Conservation (phyloP, 2,888 invertebrate genomes). For the Ornithoptera alexandrae region DNA sequence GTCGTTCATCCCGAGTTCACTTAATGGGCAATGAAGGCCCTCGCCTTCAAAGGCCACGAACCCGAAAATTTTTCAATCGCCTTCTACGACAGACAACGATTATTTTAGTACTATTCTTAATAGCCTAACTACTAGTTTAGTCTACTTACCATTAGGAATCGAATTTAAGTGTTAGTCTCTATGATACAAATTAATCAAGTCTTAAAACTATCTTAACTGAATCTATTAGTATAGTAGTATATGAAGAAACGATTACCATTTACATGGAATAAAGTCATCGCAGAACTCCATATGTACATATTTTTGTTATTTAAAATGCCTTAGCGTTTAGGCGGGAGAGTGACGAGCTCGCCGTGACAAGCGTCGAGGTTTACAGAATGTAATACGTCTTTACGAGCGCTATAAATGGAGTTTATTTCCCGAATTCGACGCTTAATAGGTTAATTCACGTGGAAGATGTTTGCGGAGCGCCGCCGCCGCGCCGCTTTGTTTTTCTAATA, state of each 20-base stretch:
- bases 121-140: too few species aligned
- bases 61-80: too few species aligned
- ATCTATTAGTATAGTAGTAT: not conserved
- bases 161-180: too few species aligned
- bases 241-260: not conserved
- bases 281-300: not conserved
- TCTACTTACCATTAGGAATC: too few species aligned
- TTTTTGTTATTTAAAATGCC: not conserved
- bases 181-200: too few species aligned
- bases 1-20: too few species aligned
- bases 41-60: too few species aligned
- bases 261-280: not conserved
- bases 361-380: constrained; percentile 32
- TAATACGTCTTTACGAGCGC: constrained; percentile 56
- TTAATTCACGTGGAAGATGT: constrained; percentile 75
- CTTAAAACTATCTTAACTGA: not conserved
- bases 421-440: constrained; percentile 69
- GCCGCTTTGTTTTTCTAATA: constrained; percentile 71
- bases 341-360: constrained; percentile 7
- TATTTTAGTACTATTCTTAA: too few species aligned
- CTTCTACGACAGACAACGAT: too few species aligned
- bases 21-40: too few species aligned
- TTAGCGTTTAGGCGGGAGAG: not conserved
- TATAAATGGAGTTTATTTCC: constrained; percentile 63
- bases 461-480: constrained; percentile 51